Evolutionary conservation across 2,888 invertebrate genomes (phyloP).

Genomic region (Phalera bucephala): DNA sequence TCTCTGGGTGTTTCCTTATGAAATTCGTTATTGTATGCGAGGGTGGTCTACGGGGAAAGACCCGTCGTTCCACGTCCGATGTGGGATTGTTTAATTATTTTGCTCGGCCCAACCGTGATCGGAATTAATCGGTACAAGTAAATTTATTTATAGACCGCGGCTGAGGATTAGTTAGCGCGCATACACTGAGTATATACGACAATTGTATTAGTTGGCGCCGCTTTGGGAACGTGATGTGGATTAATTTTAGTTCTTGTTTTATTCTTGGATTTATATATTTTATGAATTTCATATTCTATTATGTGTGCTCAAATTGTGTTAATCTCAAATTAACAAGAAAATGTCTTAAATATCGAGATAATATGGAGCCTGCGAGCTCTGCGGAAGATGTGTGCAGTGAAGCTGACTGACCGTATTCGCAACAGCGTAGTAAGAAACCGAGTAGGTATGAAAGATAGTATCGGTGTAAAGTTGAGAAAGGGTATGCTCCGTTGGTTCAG

Average conservation of each 20-base stretch:
- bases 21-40: conserved; percentile 56
- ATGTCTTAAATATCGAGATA: no score
- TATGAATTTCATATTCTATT: no score
- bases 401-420: no score
- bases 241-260: conserved; percentile 7
- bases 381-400: no score
- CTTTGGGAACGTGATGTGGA: conserved; percentile 1
- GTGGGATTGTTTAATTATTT: conserved; percentile 79
- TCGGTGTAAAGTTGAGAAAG: no score
- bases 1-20: conserved; percentile 47
- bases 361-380: no score
- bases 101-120: conserved; percentile 64
- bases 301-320: no score
- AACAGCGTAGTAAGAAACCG: no score
- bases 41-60: conserved; percentile 52
- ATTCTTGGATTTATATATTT: background rate
- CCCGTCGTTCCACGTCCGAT: conserved; percentile 49
- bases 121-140: conserved; percentile 65
- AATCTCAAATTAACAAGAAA: no score
- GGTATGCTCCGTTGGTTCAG: no score
- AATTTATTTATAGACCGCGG: conserved; percentile 51
- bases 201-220: conserved; percentile 15
- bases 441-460: no score
- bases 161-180: conserved; percentile 21
- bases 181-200: conserved; percentile 16